These are phyloP conservation scores for Amphimedon queenslandica DNA, from an alignment of 37 sponge, comb jelly and placozoan species.

Conservation along the genomic window DNA sequence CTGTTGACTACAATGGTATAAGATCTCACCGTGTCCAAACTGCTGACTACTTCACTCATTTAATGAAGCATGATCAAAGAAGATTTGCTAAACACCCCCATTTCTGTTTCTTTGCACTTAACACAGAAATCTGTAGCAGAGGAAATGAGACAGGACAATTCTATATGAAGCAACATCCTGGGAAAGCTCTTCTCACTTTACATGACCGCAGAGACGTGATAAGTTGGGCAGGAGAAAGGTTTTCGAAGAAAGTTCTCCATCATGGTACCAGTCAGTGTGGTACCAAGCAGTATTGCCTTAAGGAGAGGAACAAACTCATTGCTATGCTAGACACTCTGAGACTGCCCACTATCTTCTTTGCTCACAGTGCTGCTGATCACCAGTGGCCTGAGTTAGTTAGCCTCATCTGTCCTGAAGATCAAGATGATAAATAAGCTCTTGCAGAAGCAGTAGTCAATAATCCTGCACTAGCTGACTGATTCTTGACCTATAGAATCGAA, in stretches of 20 bases:
- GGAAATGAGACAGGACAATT: constrained; percentile 22
- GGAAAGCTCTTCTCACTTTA: constrained; percentile 14
- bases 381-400: too few relatives aligned
- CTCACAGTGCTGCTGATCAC: too few relatives aligned
- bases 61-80: too few relatives aligned
- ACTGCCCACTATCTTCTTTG: constrained; percentile 28
- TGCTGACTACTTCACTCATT: too few relatives aligned
- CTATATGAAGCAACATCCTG: constrained; percentile 7
- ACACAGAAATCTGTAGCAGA: not conserved
- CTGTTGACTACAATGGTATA: too few relatives aligned
- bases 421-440: not conserved
- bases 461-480: too few relatives aligned
- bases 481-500: too few relatives aligned
- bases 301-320: too few relatives aligned
- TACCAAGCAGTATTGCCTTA: constrained; percentile 21
- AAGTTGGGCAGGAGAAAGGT: constrained; percentile 9
- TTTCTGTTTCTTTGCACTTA: too few relatives aligned
- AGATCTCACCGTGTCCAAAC: too few relatives aligned
- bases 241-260: constrained; percentile 18
- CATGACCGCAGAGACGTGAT: constrained; percentile 25
- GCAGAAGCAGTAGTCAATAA: constrained; percentile 14
- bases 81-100: too few relatives aligned
- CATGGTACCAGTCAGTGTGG: constrained; percentile 11
- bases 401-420: constrained; percentile 17
- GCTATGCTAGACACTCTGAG: constrained; percentile 15